Base-by-base conservation (phyloP, 2,797 vertebrate species). In the Leptatherina wallacei region DNA sequence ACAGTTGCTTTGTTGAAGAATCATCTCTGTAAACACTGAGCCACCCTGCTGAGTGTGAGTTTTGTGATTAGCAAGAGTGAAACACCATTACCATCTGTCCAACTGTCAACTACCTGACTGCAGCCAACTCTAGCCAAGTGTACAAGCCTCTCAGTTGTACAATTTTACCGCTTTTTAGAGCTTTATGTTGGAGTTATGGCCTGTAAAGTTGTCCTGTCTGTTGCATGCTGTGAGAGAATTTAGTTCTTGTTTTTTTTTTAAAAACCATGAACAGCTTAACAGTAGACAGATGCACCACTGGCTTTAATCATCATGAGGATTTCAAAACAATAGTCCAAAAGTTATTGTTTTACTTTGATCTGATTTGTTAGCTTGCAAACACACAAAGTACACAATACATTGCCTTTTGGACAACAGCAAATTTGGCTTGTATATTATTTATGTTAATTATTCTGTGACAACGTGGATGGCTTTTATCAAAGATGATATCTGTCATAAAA, bases 31-130 rank as follows among this genome's bases (percentile, higher is more conserved):
- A 69, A 87, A 87, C 80, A 74, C 66, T 30, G 77, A 75, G 78
- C 67, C 61, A 2, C 74, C 87, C 84, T 32, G 63, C 80, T 62
- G 82, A 80, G 83, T 83, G 90, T 24, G 77, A 87, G 65, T 77
- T 87, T 81, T 72, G 79, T 85, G 77, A 88, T 87, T 75, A 81
- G 74, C 66, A 61, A 72, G 82, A 83, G 80, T 79, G 78, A 87
- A 88, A 71, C 64, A 88, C 71, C 79, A 85, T 80, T 13, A 62
- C 86, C 87, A 90, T 87, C 89, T 88, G 86, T 83, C 44, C 8
- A 64, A 52, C 67, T 64, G 81, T 79, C 72, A 18, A 68, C 75
- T 82, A 88, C 87, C 87, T 88, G 87, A 80, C 83, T 71, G 62
- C 72, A 62, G 16, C 42, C 2, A 16, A 20, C 16, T 44, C 60